Evolutionary conservation across 2,888 invertebrate genomes (phyloP), one percentile per base, ranked within the genome.

Genomic region (Kuschelorhynchus macadamiae): DNA sequence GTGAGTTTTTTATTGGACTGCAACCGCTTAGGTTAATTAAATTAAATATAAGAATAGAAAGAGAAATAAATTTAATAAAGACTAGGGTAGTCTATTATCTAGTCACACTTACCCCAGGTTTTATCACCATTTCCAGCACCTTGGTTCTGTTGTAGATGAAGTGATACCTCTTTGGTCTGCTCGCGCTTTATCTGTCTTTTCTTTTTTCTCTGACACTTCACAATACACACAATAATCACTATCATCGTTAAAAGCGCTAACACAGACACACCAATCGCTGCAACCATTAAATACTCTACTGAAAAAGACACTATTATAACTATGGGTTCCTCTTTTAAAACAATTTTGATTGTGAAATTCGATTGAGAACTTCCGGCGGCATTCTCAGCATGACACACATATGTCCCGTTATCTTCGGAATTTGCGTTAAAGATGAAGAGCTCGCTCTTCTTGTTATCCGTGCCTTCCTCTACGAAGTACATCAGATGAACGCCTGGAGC

Each of bases 371-470:
- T 88, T 8, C 95, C 95, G 0, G 94, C 95, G 8, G 91, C 88
- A 80, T 95, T 95, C 79, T 93, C 92, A 0, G 95, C 95, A 11
- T 92, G 87, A 81, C 96, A 96, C 2, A 92, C 88, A 80, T 94
- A 95, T 7, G 92, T 93, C 3, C 95, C 95, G 78, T 95, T 94
- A 79, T 95, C 93, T 72, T 92, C 92, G 36, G 87, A 87, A 30
- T 90, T 90, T 17, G 92, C 90, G 80, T 92, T 92, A 78, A 90
- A 90, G 76, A 94, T 91, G 78, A 91, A 90, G 63, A 94, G 86
- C 82, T 93, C 92, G 78, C 92, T 92, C 73, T 88, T 89, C 83
- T 92, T 92, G 78, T 92, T 91, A 73, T 90, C 89, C 0, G 86
- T 53, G n/a, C 90, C 90, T 76, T 90, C 91, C 77, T 92, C 91